Conservation (phyloP, 2,888 invertebrate species). For the Eustalomyia histrio region DNA sequence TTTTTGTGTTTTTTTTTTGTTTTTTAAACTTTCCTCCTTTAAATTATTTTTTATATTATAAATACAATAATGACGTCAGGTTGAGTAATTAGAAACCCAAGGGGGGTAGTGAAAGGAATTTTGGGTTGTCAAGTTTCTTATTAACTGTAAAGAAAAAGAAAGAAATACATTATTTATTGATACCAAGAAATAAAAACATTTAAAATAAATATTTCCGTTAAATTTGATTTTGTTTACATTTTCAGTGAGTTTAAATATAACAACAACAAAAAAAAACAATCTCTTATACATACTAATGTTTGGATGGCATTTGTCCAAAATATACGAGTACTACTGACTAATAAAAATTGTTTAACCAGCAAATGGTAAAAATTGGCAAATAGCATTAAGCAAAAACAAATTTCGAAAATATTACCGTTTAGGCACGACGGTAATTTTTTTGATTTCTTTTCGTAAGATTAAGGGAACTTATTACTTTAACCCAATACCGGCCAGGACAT, state of each 20-base stretch:
- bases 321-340: slow-evolving; percentile 1
- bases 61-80: slow-evolving; percentile 49
- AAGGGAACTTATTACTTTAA: too few species aligned
- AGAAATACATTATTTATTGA: slow-evolving; percentile 6
- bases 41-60: slow-evolving; percentile 20
- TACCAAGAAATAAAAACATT: slow-evolving; percentile 10
- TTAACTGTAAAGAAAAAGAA: slow-evolving; percentile 57
- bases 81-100: slow-evolving; percentile 1
- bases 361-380: background rate
- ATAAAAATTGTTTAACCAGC: background rate
- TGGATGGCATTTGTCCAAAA: slow-evolving; percentile 1
- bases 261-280: too few species aligned
- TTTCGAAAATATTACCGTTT: background rate
- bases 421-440: too few species aligned
- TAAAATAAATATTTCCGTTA: slow-evolving; percentile 27
- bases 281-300: background rate
- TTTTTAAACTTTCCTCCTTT: too few species aligned
- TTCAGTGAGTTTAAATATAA: background rate
- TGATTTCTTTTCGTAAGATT: too few species aligned
- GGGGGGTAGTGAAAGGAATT: slow-evolving; percentile 52
- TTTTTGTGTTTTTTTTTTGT: slow-evolving; percentile 1
- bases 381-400: slow-evolving; percentile 1
- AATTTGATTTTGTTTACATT: slow-evolving; percentile 1
- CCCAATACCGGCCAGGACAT: too few species aligned
- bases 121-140: slow-evolving; percentile 43